phyloP scores from a whole-genome alignment of 1,140 invertebrate genomes.

The Drosophila pseudoobscura region DNA sequence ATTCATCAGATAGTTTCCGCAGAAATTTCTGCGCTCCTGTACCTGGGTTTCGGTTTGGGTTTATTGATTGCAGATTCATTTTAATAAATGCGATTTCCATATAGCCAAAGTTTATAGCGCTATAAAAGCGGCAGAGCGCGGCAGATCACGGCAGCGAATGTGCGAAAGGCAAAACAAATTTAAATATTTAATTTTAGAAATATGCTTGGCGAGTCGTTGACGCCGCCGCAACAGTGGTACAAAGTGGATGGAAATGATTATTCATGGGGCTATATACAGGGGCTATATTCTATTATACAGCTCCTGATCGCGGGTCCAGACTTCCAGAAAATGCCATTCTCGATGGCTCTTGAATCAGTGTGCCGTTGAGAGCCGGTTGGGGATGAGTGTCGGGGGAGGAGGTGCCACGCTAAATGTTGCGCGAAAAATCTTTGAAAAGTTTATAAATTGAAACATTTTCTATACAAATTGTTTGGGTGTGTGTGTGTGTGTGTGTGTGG shows the following conservation, averaged over 20 bases:
- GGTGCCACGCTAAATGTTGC: constrained; percentile 26
- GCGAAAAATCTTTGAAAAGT: constrained; percentile 63
- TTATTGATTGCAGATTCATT: constrained; percentile 39
- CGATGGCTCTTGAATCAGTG: constrained; percentile 24
- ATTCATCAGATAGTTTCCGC: constrained; percentile 51
- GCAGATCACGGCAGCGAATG: constrained; percentile 46
- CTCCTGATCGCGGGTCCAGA: background rate
- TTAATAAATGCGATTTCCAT: constrained; percentile 47
- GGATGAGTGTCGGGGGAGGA: constrained; percentile 39
- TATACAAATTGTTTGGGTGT: constrained; percentile 42
- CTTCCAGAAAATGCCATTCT: no score
- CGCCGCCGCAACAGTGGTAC: constrained; percentile 54
- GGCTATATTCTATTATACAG: no score
- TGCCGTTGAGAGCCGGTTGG: constrained; percentile 60
- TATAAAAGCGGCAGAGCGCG: constrained; percentile 47
- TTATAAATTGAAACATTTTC: constrained; percentile 67
- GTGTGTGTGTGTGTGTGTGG: constrained; percentile 28
- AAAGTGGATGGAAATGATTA: background rate
- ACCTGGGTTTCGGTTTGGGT: constrained; percentile 8
- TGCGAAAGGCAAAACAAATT: constrained; percentile 62
- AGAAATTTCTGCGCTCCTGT: constrained; percentile 40
- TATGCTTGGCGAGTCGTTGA: constrained; percentile 59
- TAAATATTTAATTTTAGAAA: constrained; percentile 79
- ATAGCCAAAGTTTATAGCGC: constrained; percentile 46
- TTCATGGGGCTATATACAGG: no score